Evolutionary conservation across 2,888 invertebrate species (phyloP).

Genomic region (Tupiocoris notatus): DNA sequence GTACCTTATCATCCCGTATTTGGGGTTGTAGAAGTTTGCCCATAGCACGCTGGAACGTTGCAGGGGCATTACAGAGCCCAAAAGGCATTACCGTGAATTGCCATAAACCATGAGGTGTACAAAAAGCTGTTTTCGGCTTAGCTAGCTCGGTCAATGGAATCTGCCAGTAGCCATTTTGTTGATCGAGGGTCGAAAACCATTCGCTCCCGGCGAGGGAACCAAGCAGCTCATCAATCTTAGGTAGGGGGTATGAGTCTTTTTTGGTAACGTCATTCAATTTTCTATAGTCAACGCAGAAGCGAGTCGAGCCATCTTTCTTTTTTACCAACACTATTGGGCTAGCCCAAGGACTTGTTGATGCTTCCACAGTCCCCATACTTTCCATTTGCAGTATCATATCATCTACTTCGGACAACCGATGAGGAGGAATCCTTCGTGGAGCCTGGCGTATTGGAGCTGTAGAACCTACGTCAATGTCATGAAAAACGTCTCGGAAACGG

Average conservation of each 20-base stretch:
- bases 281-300: not conserved
- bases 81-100: not conserved
- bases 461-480: too few species aligned
- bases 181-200: not conserved
- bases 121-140: too few species aligned
- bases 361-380: too few species aligned
- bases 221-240: not conserved
- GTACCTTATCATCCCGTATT: not conserved
- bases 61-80: not conserved
- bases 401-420: too few species aligned
- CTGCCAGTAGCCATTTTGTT: not conserved
- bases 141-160: too few species aligned
- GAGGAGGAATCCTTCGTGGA: too few species aligned
- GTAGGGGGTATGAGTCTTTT: not conserved
- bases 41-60: not conserved
- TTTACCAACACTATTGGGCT: not conserved
- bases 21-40: not conserved
- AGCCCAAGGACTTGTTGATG: too few species aligned
- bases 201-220: not conserved
- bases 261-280: not conserved
- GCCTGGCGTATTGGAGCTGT: too few species aligned
- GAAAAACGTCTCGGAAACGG: too few species aligned
- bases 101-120: too few species aligned
- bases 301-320: slow-evolving; percentile 3
- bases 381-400: too few species aligned